phyloP scores from a whole-genome alignment of 2,113 vertebrate species.

The Rhinoderma darwinii region DNA sequence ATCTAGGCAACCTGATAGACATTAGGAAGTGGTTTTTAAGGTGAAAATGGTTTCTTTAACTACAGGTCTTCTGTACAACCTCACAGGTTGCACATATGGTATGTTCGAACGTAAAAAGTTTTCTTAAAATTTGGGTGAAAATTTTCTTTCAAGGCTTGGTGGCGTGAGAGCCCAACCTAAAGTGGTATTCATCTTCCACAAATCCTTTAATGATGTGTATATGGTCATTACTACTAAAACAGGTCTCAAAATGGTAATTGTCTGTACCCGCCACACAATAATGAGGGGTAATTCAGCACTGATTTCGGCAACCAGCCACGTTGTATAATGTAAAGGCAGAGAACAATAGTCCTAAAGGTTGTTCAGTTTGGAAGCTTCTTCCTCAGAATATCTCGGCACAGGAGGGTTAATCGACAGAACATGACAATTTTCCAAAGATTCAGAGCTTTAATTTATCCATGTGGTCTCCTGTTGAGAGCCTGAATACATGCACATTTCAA shows the following conservation, averaged over 20 bases:
- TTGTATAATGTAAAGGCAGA: neutral
- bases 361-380: neutral
- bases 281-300: neutral
- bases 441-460: constrained; percentile 13
- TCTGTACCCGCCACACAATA: neutral
- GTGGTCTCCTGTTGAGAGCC: neutral
- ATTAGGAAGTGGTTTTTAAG: too few species aligned
- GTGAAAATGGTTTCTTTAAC: too few species aligned
- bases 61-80: too few species aligned
- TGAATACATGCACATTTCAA: constrained; percentile 18
- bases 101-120: too few species aligned
- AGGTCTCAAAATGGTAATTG: neutral
- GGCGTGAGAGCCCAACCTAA: too few species aligned
- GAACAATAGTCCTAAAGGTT: neutral
- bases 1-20: too few species aligned
- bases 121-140: too few species aligned
- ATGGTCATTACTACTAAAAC: neutral
- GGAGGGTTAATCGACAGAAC: neutral
- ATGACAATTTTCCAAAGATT: constrained; percentile 13
- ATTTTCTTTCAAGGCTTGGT: too few species aligned
- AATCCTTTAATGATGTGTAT: too few species aligned
- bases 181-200: too few species aligned
- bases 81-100: too few species aligned
- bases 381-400: neutral
- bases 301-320: neutral